phyloP scores from a whole-genome alignment of 2,888 invertebrate species.

The Eupithecia exiguata region DNA sequence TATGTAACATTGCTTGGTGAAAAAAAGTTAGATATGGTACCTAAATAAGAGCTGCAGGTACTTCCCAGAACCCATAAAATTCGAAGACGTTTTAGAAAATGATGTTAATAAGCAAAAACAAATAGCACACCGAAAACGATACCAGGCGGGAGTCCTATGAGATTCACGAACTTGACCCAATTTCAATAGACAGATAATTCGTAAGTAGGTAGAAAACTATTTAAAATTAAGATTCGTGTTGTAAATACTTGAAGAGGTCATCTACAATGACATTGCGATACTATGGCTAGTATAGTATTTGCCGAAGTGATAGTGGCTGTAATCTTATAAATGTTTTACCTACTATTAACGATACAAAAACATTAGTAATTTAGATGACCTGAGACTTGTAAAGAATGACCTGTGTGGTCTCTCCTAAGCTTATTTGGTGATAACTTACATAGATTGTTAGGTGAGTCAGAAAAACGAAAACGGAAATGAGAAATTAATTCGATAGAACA shows the following conservation, averaged over 20 bases:
- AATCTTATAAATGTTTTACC: conserved; percentile 18
- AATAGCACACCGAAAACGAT: neutral
- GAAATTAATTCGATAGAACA: neutral
- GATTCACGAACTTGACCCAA: conserved; percentile 30
- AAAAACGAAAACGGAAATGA: conserved; percentile 11
- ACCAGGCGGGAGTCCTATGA: conserved; percentile 10
- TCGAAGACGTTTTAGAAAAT: neutral
- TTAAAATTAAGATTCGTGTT: conserved; percentile 10
- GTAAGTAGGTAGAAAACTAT: conserved; percentile 10
- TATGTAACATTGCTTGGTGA: neutral
- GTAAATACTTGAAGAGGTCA: conserved; percentile 23
- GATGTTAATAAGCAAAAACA: neutral
- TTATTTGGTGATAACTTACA: conserved; percentile 23
- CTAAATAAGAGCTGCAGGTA: neutral
- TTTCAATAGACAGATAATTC: conserved; percentile 18
- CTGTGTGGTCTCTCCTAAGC: conserved; percentile 10
- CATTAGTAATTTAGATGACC: conserved; percentile 35
- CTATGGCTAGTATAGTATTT: conserved; percentile 2
- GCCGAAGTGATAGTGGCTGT: neutral
- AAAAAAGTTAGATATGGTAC: neutral
- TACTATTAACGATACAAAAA: conserved; percentile 23
- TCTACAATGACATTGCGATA: conserved; percentile 15
- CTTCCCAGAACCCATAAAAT: neutral
- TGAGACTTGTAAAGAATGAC: conserved; percentile 29
- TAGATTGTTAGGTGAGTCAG: conserved; percentile 19